Evolutionary conservation across 92 coral and sea anemone species (phyloP), one percentile per base, ranked within the genome.

Genomic region (Heliopora coerulea): DNA sequence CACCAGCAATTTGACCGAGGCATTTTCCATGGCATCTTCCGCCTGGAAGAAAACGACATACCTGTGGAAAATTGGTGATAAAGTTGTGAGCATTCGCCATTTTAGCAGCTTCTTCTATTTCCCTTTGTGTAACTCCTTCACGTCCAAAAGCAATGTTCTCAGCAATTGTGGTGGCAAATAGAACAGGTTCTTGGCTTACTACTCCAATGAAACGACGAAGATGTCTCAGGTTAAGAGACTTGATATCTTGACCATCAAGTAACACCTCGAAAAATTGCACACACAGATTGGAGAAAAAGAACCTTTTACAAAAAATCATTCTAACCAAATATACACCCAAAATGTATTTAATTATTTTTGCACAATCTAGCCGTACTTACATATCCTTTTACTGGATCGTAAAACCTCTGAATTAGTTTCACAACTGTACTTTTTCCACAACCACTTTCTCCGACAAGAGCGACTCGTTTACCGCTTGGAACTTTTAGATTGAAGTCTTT

Each of bases 131-230:
- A 62, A 78, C 59, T 30, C 73, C 62, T 32, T 83, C 86, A 25
- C 65, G 75, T 30, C 86, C 86, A 54, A 56, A 82, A 14, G 83
- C 68, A 34, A 82, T 82, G 44, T 82, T 82, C 56, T 82, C 86
- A 13, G 86, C 74, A 19, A 83, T 77, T 8, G 83, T 83, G 27
- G 86, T 83, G 52, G 86, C 83, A 60, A 83, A 83, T 59, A 83
- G 52, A 48, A 67, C 54, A 8, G 86, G 86, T 46, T 83, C 86
- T 78, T 83, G 86, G 39, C 64, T 78, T 17, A 83, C 86, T 14
- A 83, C 83, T n/a, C 86, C 86, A 72, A 82, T 82, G 31, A 68
- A 70, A 56, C 65, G 54, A 20, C 86, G 72, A 68, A 82, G 77
- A 46, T 78, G 78, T 5, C 54, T 33, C 8, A 82, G 61, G 59